Conservation (phyloP, 2,888 invertebrate genomes). For the Athalia rosae region DNA sequence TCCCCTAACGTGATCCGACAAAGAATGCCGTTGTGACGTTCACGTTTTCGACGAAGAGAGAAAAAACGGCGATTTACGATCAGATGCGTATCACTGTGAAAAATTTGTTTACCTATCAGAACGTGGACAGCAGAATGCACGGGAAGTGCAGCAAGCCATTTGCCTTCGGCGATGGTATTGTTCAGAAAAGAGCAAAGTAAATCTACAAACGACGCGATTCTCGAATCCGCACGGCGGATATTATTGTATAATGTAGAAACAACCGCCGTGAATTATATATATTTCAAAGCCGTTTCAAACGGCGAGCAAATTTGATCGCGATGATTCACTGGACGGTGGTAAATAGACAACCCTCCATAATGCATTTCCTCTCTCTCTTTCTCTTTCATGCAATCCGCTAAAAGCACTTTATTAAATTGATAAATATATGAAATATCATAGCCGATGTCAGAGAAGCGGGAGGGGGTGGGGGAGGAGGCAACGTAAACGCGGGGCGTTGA, state of each 20-base stretch:
- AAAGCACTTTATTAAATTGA: constrained; percentile 67
- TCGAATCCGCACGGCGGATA: too few relatives aligned
- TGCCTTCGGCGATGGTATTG: too few relatives aligned
- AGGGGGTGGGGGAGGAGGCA: neutral
- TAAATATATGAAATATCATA: constrained; percentile 67
- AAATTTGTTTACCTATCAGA: too few relatives aligned
- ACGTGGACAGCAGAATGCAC: too few relatives aligned
- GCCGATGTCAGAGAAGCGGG: constrained; percentile 49
- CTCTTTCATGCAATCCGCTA: constrained; percentile 58
- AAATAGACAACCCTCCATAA: constrained; percentile 41
- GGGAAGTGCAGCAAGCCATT: too few relatives aligned
- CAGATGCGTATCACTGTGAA: too few relatives aligned
- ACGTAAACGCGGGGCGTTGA: constrained; percentile 12
- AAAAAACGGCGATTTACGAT: too few relatives aligned
- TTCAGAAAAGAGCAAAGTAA: too few relatives aligned
- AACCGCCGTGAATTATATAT: neutral
- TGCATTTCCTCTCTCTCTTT: too few relatives aligned
- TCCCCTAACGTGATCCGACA: neutral
- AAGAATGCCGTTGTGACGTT: neutral
- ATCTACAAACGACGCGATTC: too few relatives aligned
- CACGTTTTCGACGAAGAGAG: too few relatives aligned
- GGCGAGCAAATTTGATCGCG: constrained; percentile 16
- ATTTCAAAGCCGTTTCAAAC: neutral
- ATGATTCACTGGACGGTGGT: constrained; percentile 41
- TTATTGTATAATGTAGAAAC: too few relatives aligned